Conservation (phyloP, 2,888 invertebrate genomes). For the Tenthredo livida region DNA sequence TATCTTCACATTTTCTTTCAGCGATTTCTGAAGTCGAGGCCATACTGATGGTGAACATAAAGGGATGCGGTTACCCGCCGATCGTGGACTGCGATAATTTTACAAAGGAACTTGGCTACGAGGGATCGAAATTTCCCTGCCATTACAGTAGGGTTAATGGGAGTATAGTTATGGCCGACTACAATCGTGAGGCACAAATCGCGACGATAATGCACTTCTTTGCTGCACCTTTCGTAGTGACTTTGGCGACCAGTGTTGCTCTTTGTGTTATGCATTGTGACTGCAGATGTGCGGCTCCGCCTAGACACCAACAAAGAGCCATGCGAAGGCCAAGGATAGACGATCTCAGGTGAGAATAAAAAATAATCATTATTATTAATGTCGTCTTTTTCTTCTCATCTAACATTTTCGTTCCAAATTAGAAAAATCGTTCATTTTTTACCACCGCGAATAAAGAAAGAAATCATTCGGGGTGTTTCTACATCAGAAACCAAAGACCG, state of each 20-base stretch:
- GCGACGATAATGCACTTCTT: conserved; percentile 91
- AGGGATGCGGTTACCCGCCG: conserved; percentile 92
- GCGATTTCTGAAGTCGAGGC: conserved; percentile 81
- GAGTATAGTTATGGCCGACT: conserved; percentile 90
- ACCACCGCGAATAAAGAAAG: too few species aligned
- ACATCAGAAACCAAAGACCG: not conserved
- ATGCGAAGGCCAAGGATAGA: conserved; percentile 79
- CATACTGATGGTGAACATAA: conserved; percentile 88
- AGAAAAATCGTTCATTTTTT: not conserved
- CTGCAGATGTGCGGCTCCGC: conserved; percentile 85
- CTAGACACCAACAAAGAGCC: conserved; percentile 82
- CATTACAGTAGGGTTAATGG: conserved; percentile 89
- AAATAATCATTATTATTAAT: too few species aligned
- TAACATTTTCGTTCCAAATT: not conserved
- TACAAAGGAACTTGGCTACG: conserved; percentile 85
- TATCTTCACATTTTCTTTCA: not conserved
- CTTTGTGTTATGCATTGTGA: conserved; percentile 94
- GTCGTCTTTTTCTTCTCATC: too few species aligned
- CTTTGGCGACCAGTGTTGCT: conserved; percentile 90
- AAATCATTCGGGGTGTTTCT: not conserved
- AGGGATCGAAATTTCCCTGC: conserved; percentile 85
- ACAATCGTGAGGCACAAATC: conserved; percentile 91
- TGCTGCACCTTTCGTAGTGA: conserved; percentile 91
- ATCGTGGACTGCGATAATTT: conserved; percentile 88
- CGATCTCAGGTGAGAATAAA: conserved; percentile 79